Conservation (phyloP, 2,797 vertebrate species). For the Pseudochaenichthys georgianus region DNA sequence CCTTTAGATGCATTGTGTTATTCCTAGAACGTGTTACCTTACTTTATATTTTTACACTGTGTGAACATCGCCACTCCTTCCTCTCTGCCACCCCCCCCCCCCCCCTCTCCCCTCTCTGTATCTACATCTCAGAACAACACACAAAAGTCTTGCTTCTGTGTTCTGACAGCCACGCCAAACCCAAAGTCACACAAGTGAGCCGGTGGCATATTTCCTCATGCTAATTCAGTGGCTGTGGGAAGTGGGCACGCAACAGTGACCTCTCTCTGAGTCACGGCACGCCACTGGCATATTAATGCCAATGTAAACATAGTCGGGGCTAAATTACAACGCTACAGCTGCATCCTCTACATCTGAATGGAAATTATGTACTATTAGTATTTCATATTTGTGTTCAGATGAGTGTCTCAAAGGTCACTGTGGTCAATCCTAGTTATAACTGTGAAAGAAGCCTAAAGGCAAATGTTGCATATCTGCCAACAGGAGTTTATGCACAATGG, state of each 20-base stretch:
- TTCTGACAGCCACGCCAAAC: constrained; percentile 54
- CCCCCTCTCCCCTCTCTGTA: constrained; percentile 18
- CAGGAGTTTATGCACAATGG: not conserved
- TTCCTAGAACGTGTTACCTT: too few relatives aligned
- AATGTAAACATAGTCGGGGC: constrained; percentile 49
- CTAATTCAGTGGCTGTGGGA: constrained; percentile 63
- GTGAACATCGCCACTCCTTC: not conserved
- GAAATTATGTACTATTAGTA: constrained; percentile 40
- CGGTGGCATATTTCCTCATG: constrained; percentile 71
- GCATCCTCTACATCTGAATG: constrained; percentile 52
- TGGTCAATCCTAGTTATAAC: constrained; percentile 42
- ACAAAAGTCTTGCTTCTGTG: constrained; percentile 46
- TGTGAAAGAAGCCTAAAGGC: constrained; percentile 35
- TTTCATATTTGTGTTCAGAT: constrained; percentile 36
- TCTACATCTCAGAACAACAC: constrained; percentile 51
- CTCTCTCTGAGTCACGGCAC: constrained; percentile 52
- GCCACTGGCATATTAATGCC: constrained; percentile 64
- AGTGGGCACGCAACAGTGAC: constrained; percentile 63
- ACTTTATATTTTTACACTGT: too few relatives aligned
- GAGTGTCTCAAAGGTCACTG: constrained; percentile 40
- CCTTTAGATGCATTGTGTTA: too few relatives aligned
- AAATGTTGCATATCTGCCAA: constrained; percentile 23
- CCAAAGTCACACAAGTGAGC: constrained; percentile 74
- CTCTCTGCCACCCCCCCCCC: not conserved
- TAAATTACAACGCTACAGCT: constrained; percentile 45